phyloP scores from a whole-genome alignment of 1,140 invertebrate species.

The Arion vulgaris region DNA sequence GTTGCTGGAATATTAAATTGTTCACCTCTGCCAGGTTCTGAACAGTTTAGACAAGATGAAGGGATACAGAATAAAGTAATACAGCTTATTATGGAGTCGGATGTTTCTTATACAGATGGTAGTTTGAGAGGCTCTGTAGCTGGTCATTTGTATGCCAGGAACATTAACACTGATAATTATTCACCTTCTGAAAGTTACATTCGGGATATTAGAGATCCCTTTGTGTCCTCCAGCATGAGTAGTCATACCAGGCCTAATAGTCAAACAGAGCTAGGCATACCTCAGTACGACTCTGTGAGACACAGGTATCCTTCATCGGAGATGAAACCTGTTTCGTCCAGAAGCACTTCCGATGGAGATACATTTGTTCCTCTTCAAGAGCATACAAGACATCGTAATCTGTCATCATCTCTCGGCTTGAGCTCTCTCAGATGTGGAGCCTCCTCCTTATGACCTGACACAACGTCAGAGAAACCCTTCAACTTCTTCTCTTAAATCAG shows the following conservation, averaged over 20 bases:
- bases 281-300: neutral
- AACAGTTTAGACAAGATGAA: neutral
- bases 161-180: neutral
- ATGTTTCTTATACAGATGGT: neutral
- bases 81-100: neutral
- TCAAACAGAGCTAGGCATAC: neutral
- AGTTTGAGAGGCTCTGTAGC: neutral
- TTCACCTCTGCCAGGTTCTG: neutral
- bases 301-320: constrained; percentile 14
- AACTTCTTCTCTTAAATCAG: constrained; percentile 16
- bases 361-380: neutral
- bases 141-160: neutral
- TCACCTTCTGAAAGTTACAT: neutral
- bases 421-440: neutral
- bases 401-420: neutral
- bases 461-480: constrained; percentile 28
- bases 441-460: neutral
- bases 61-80: neutral
- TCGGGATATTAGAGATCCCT: neutral
- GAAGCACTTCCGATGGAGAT: neutral
- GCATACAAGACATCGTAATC: neutral
- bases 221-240: constrained; percentile 9
- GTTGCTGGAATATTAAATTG: neutral
- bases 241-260: constrained; percentile 1
- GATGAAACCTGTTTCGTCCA: neutral